Base-by-base conservation (phyloP, 2,113 vertebrate species). In the Diglossa brunneiventris region DNA sequence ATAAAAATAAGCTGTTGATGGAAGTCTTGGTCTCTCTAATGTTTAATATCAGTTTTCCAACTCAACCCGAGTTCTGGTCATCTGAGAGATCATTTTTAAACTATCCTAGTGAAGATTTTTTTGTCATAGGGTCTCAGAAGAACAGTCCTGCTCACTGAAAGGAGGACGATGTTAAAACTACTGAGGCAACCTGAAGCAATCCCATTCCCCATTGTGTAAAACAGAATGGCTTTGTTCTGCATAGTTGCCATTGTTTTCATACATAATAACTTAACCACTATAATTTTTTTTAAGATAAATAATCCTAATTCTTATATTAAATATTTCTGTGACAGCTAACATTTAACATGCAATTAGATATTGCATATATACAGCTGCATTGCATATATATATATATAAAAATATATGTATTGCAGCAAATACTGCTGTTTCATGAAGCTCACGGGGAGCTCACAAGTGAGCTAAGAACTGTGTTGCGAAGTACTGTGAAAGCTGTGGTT, bases 161-260 rank as follows among this genome's bases (percentile, higher is more conserved):
- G 41, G 15, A 41, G 56, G 50, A 78, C 6, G 2, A 10, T 1
- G 9, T 33, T 76, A 41, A 46, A 86, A 26, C 22, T 28, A 13
- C 19, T 35, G 30, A 50, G 5, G 17, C 67, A 28, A 3, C 11
- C 20, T 49, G 59, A 58, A 90, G 41, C 35, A 44, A 21, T 23
- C 21, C 15, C 42, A 4, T 58, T 81, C 27, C 11, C 24, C 1
- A 1, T 23, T 0, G 0, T 52, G n/a, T 70, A 33, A 74, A 74
- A 17, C 16, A 39, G 31, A 41, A n/a, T 22, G 33, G 9, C 42
- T 77, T 56, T 49, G 9, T 56, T 86, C 22, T 53, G 5, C 1
- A 1, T 17, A 49, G 39, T 62, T 9, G 15, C 19, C 11, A 3
- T 28, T 30, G 10, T 12, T 81, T 64, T 49, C 15, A 41, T 47